phyloP scores from a whole-genome alignment of 2,113 vertebrate genomes.

The Aythya baeri region DNA sequence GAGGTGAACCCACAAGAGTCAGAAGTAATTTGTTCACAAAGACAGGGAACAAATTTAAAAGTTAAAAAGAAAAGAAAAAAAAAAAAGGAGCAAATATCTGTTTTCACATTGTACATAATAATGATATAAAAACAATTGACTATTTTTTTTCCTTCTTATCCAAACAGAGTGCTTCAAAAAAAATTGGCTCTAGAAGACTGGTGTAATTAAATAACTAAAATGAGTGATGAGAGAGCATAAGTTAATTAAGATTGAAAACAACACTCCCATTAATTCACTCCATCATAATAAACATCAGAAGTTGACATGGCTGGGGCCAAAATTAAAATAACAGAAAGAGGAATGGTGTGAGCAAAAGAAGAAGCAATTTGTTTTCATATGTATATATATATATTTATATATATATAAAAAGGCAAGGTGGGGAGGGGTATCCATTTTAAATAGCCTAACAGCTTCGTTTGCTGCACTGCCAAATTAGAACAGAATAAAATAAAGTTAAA shows the following conservation, averaged over 20 bases:
- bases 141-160: constrained; percentile 75
- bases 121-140: constrained; percentile 86
- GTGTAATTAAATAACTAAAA: constrained; percentile 82
- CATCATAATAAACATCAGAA: constrained; percentile 78
- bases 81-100: constrained; percentile 72
- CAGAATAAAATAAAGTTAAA: constrained; percentile 83
- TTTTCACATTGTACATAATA: constrained; percentile 89
- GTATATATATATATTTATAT: constrained; percentile 78
- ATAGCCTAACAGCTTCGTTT: constrained; percentile 91
- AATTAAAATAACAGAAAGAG: constrained; percentile 77
- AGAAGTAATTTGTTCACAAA: constrained; percentile 86
- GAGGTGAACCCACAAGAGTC: constrained; percentile 79
- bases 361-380: constrained; percentile 71
- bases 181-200: constrained; percentile 86
- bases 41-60: constrained; percentile 81
- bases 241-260: constrained; percentile 78
- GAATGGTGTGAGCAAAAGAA: constrained; percentile 66
- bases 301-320: constrained; percentile 80
- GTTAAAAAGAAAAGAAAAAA: constrained; percentile 23
- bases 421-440: constrained; percentile 76
- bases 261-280: constrained; percentile 83
- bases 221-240: constrained; percentile 77
- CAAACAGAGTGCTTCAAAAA: constrained; percentile 92
- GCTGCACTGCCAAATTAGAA: constrained; percentile 87
- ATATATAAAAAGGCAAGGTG: constrained; percentile 63